A percentile compares a stretch with the other conserved stretches of the same genome.
Conservation (phyloP, 2,797 vertebrate species). For the Poeciliopsis paucimaculata region DNA sequence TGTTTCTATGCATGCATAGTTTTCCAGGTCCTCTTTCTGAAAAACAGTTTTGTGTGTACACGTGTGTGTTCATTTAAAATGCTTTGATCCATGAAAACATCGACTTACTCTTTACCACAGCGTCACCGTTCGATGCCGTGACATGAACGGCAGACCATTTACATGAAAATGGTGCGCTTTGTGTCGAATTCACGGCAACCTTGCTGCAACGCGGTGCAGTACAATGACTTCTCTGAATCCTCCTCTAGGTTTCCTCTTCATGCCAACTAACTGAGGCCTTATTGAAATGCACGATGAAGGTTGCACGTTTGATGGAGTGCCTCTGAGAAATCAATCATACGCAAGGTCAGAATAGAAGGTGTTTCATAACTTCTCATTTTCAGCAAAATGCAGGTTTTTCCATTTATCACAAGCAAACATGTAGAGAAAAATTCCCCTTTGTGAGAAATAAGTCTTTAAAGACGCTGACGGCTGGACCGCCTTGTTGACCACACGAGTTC, state of each 20-base stretch:
- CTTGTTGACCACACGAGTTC: neutral
- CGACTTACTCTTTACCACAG: neutral
- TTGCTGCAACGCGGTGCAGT: neutral
- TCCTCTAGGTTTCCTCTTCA: neutral
- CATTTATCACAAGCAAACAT: neutral
- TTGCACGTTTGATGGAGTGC: neutral
- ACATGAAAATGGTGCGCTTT: neutral
- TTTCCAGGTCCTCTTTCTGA: neutral
- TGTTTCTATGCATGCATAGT: neutral
- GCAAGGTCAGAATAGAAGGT: neutral
- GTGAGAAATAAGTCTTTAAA: neutral
- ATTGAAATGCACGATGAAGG: neutral
- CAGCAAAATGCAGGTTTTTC: neutral
- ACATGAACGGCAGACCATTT: neutral
- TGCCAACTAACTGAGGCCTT: neutral
- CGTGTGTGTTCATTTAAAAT: neutral
- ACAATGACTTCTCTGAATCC: neutral
- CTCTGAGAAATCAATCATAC: neutral
- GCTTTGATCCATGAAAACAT: neutral
- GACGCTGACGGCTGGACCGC: neutral
- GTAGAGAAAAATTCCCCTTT: neutral
- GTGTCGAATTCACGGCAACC: neutral
- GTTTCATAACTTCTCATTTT: slow-evolving; percentile 6
- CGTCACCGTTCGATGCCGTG: neutral
- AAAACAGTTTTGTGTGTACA: neutral